Evolutionary conservation across 2,888 invertebrate species (phyloP), one percentile per base, ranked within the genome.

Genomic region (Allophyes oxyacanthae): DNA sequence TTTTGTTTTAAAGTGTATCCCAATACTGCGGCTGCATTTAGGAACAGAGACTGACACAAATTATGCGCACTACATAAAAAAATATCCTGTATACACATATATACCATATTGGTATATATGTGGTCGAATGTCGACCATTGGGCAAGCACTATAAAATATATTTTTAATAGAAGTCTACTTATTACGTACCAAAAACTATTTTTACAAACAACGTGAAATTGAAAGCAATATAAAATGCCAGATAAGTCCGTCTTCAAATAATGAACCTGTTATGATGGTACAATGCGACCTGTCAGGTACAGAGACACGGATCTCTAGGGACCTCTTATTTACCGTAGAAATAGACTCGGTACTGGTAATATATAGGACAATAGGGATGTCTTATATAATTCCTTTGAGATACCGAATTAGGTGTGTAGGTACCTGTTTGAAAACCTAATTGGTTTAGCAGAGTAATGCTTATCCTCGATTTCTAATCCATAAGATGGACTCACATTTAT

Each of bases 341-440:
- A 73, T 73, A 71, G 70, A 52, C 43, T 14, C 34, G 49, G 59
- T 48, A 30, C 43, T 14, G 28, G 25, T 45, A n/a, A 61, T 49
- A 67, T 50, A 49, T 34, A 65, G 14, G 57, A 70, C 51, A 41
- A 37, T 46, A 13, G 44, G 30, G 56, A 46, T 25, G 51, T 57
- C 64, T 66, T 70, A 64, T 65, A 48, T 70, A 57, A 51, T 15
- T 57, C 71, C 65, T 51, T 51, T 48, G 46, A 57, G 57, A 14
- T 6, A 6, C 34, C 6, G 44, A 41, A 69, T 51, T 57, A 70
- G 33, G 40, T 51, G 10, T n/a, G n/a, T 11, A 20, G 20, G 26
- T 51, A 36, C 26, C 51, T 68, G 40, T 49, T 65, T 64, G 36
- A 32, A 56, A 64, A 50, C 34, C 41, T 64, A 55, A 64, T 64